A percentile compares a stretch with the other conserved stretches of the same genome.
These are phyloP conservation scores for Clivina fossor DNA, from an alignment of 2,888 invertebrate genomes.

Conservation along the genomic window DNA sequence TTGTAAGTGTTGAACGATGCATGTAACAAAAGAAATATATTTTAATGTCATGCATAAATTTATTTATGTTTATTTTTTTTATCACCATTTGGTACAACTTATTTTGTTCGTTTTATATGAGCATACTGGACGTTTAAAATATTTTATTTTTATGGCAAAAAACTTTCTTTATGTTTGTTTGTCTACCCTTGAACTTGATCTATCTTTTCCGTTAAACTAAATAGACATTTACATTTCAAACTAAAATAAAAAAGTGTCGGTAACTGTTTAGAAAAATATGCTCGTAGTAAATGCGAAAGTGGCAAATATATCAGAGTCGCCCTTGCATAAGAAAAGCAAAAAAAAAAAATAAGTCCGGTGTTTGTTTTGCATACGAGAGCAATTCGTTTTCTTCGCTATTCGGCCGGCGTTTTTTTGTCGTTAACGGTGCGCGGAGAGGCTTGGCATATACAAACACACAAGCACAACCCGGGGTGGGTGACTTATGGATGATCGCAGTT, in stretches of 20 bases:
- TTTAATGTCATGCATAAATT: no score
- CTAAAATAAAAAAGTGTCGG: not conserved
- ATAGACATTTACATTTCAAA: not conserved
- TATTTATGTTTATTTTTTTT: no score
- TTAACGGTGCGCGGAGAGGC: no score
- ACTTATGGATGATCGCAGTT: slow-evolving; percentile 30
- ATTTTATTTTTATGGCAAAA: not conserved
- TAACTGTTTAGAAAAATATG: no score
- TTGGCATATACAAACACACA: no score
- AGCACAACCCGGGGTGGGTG: slow-evolving; percentile 16
- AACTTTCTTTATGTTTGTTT: not conserved
- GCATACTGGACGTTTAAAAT: not conserved
- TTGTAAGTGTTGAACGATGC: not conserved
- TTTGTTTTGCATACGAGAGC: slow-evolving; percentile 31
- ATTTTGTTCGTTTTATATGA: no score
- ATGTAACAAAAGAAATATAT: no score
- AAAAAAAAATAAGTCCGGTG: slow-evolving; percentile 2
- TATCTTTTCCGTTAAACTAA: no score
- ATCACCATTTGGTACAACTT: no score
- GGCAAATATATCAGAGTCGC: no score
- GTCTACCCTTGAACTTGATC: not conserved
- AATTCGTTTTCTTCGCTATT: slow-evolving; percentile 20
- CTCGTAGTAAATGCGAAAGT: no score
- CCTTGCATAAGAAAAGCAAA: no score
- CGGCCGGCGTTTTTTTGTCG: slow-evolving; percentile 8